Evolutionary conservation across 1,140 invertebrate species (phyloP), one percentile per base, ranked within the genome.

Genomic region (Drosophila equinoxialis): DNA sequence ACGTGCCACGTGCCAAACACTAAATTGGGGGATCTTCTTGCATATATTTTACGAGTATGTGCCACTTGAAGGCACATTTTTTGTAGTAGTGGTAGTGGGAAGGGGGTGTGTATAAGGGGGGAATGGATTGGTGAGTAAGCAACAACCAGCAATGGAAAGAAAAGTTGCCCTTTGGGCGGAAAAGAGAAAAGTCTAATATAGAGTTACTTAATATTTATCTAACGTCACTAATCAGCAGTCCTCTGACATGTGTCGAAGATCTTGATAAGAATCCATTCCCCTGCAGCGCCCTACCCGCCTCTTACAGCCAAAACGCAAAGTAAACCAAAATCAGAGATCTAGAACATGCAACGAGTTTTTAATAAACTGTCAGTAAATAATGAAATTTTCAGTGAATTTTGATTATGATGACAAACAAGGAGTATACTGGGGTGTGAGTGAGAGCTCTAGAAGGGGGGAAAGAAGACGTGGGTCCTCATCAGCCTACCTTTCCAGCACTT

Each of bases 321-420:
- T 55, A 51, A 41, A 69, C 65, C 14, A 33, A 70, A 81, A 83
- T 75, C 75, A 30, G 66, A 68, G 63, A 65, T 65, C 51, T 60
- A 78, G 70, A 82, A 45, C 39, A 48, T 37, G 65, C 64, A 75
- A 85, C 79, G 83, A 55, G 76, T 70, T 86, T 86, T 86, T 86
- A 86, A 86, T 86, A 79, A 86, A 87, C 83, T 86, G 76, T 66
- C 83, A 79, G 83, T 79, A 82, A 82, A 79, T 85, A 86, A 86
- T 81, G 68, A 74, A 81, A 81, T 78, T 71, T 78, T 81, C 70
- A 85, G 62, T 80, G 68, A 77, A 81, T 77, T 51, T 45, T 71
- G 65, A 76, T 77, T 65, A 70, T 63, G 57, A 69, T 66, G 61
- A 72, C 68, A 80, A 74, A 68, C 60, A 54, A 65, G 57, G 71